Evolutionary conservation across 2,888 invertebrate genomes (phyloP).

Genomic region (Nemapogon koenigi): DNA sequence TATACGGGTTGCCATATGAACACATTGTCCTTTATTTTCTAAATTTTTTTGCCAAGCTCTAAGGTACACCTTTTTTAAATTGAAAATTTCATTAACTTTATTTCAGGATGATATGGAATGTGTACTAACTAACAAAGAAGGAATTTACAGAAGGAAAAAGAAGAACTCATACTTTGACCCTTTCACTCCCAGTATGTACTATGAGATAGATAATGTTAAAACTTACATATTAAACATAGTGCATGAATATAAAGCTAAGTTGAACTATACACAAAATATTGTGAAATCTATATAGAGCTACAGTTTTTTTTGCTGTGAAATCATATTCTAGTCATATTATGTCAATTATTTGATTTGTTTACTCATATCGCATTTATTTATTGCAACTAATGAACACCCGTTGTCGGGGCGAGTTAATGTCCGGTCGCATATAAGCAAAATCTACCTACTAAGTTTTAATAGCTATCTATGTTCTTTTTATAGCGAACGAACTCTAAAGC

Average conservation of each 20-base stretch:
- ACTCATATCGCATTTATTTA: too few relatives aligned
- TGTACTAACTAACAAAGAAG: slow-evolving; percentile 68
- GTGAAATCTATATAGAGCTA: slow-evolving; percentile 28
- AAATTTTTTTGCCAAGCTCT: not conserved
- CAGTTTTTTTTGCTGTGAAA: not conserved
- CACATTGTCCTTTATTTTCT: too few relatives aligned
- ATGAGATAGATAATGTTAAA: slow-evolving; percentile 25
- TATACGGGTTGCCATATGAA: too few relatives aligned
- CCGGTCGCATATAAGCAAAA: too few relatives aligned
- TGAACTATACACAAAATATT: too few relatives aligned
- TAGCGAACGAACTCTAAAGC: too few relatives aligned
- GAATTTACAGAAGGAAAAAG: slow-evolving; percentile 75
- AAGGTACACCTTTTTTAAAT: not conserved
- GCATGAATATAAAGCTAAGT: not conserved
- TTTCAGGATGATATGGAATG: slow-evolving; percentile 61
- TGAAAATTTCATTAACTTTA: not conserved
- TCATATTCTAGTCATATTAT: too few relatives aligned
- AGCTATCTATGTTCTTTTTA: too few relatives aligned
- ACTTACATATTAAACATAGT: slow-evolving; percentile 11
- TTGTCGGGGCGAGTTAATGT: too few relatives aligned
- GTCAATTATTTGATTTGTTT: too few relatives aligned
- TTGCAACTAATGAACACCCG: too few relatives aligned
- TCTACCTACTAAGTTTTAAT: too few relatives aligned
- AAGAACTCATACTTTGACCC: slow-evolving; percentile 74
- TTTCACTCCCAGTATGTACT: slow-evolving; percentile 69